A percentile compares a stretch with the other conserved stretches of the same genome.
Conservation (phyloP, 2,888 invertebrate genomes). For the Clanis bilineata region DNA sequence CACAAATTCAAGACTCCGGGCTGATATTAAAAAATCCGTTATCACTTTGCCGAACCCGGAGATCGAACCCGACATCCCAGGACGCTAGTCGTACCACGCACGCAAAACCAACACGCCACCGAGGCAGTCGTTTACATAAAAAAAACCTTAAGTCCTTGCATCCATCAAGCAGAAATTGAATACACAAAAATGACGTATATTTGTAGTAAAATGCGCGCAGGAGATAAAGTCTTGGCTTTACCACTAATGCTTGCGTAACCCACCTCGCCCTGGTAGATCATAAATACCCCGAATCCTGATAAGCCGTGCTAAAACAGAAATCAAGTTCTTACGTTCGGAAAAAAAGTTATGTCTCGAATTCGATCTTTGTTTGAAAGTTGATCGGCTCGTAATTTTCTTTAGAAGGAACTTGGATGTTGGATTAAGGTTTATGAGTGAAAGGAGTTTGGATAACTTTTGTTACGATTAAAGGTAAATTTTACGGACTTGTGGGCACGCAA, state of each 20-base stretch:
- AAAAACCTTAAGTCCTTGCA: background rate
- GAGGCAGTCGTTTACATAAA: too few species aligned
- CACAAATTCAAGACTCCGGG: too few species aligned
- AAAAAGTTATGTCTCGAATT: constrained; percentile 27
- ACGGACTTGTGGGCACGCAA: too few species aligned
- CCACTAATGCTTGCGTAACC: constrained; percentile 53
- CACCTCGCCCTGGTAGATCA: constrained; percentile 54
- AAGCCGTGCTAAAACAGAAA: constrained; percentile 53
- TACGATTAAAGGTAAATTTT: background rate
- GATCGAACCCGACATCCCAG: too few species aligned
- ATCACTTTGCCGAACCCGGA: too few species aligned
- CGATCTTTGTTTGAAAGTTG: constrained; percentile 33
- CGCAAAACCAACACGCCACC: too few species aligned
- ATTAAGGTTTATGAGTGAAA: constrained; percentile 7
- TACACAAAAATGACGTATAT: constrained; percentile 47
- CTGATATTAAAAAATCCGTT: too few species aligned
- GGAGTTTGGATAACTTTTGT: background rate
- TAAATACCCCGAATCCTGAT: constrained; percentile 64
- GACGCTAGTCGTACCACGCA: too few species aligned
- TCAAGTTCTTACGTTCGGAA: constrained; percentile 29
- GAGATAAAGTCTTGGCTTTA: constrained; percentile 60
- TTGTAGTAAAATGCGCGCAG: constrained; percentile 50
- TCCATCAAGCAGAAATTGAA: constrained; percentile 7
- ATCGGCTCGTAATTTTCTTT: constrained; percentile 33
- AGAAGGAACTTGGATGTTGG: constrained; percentile 21